Base-by-base conservation (phyloP, 2,797 vertebrate genomes). In the Tiaroga cobitis region DNA sequence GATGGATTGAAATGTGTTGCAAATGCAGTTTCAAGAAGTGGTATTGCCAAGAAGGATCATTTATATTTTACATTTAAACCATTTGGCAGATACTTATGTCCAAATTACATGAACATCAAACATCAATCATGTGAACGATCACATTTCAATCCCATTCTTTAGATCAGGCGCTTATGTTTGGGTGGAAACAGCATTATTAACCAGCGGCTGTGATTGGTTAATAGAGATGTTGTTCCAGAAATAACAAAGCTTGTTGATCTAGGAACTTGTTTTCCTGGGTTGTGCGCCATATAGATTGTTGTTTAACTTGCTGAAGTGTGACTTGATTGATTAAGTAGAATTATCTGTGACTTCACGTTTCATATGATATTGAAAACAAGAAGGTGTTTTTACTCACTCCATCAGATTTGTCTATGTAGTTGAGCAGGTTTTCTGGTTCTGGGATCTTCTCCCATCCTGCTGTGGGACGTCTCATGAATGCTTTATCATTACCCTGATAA, bases 401-500 rank as follows among this genome's bases (percentile, higher is more conserved):
- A 32, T 65, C 61, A 65, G 26, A 63, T 39, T 39, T 39, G 32
- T 84, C 19, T 6, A 21, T 46, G 13, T 3, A 10, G 51, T 21
- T 70, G 4, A 78, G 26, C 21, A 10, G 26, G 78, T 24, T 59
- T 63, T 46, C 4, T 79, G 39, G 10, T 46, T 84, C 16, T 80
- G 39, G 15, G 34, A 24, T 59, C n/a, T 69, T 80, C 51, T 87
- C 13, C 41, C 67, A 68, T 46, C 34, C 59, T 54, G 54, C 16
- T 74, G 16, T 54, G 61, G 46, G 68, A 75, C 24, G 87, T 89
- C 82, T 46, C 37, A 56, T 76, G 65, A 86, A 88, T 85, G 88
- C 79, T 26, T 46, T 65, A 87, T 91, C 81, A 83, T 80, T 67
- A 46, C 73, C 68, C 6, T 86, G 78, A 59, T 85, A 81, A 89